phyloP scores from a whole-genome alignment of 2,113 vertebrate species.

The Mustelus asterias region DNA sequence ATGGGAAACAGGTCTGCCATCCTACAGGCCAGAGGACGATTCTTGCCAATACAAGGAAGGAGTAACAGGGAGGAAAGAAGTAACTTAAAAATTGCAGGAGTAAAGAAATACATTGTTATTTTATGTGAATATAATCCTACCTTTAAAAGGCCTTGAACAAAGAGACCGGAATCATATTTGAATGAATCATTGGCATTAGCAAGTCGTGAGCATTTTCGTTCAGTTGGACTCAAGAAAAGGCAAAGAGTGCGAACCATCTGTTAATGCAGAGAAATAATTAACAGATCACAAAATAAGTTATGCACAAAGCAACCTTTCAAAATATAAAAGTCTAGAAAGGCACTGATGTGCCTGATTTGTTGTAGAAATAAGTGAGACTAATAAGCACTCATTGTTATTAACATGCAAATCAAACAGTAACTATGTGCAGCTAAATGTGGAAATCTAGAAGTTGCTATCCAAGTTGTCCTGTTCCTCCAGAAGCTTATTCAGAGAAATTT shows the following conservation, averaged over 20 bases:
- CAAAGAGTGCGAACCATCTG: conserved; percentile 90
- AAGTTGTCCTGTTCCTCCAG: neutral
- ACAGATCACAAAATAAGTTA: neutral
- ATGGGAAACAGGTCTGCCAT: neutral
- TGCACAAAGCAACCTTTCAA: neutral
- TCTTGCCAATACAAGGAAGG: neutral
- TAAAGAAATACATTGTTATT: neutral
- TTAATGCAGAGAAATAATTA: conserved; percentile 39
- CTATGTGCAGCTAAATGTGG: neutral
- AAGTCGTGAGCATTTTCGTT: conserved; percentile 87
- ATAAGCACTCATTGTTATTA: neutral
- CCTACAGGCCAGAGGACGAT: neutral
- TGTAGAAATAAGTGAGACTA: neutral
- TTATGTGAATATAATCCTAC: conserved; percentile 52
- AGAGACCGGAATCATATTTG: conserved; percentile 90
- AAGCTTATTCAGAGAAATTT: no score
- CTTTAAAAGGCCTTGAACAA: conserved; percentile 94
- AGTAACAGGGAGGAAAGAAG: neutral
- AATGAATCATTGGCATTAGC: conserved; percentile 78
- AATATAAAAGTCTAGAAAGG: neutral
- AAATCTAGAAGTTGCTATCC: neutral
- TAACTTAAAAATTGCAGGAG: neutral
- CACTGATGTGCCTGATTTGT: neutral
- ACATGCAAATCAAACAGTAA: neutral
- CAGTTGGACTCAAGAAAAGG: conserved; percentile 82